These are phyloP conservation scores for Metopia argyrocephala DNA, from an alignment of 2,888 invertebrate species.

Conservation along the genomic window DNA sequence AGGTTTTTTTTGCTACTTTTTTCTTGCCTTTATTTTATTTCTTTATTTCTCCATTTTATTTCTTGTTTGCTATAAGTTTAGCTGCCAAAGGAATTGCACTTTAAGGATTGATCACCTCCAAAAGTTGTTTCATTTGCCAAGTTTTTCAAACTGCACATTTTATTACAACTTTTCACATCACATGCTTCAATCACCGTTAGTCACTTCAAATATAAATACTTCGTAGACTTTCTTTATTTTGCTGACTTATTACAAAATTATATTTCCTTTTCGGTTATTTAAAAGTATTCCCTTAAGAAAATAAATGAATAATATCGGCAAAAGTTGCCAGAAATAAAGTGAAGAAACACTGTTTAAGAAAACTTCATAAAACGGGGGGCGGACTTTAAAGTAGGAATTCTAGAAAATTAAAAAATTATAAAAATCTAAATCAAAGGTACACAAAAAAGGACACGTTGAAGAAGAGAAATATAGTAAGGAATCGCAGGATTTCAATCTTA, in stretches of 20 bases:
- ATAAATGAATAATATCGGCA: neutral
- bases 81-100: conserved; percentile 66
- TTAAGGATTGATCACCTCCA: conserved; percentile 68
- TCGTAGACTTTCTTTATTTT: neutral
- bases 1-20: conserved; percentile 42
- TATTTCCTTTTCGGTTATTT: neutral
- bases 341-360: too few relatives aligned
- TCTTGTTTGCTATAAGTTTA: conserved; percentile 40
- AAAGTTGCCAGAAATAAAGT: too few relatives aligned
- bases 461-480: too few relatives aligned
- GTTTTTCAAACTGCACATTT: conserved; percentile 48
- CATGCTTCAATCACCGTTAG: conserved; percentile 71
- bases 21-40: neutral
- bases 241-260: neutral
- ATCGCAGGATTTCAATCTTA: too few relatives aligned
- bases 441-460: too few relatives aligned
- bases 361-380: too few relatives aligned
- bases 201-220: conserved; percentile 25
- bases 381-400: too few relatives aligned
- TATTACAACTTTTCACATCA: conserved; percentile 69
- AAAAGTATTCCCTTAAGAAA: neutral
- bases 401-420: too few relatives aligned
- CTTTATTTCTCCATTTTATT: neutral
- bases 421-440: too few relatives aligned
- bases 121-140: conserved; percentile 67